A percentile compares a stretch with the other conserved stretches of the same genome.
Evolutionary conservation across 92 coral and sea anemone genomes (phyloP).

Genomic region (Epizoanthus rinbou): DNA sequence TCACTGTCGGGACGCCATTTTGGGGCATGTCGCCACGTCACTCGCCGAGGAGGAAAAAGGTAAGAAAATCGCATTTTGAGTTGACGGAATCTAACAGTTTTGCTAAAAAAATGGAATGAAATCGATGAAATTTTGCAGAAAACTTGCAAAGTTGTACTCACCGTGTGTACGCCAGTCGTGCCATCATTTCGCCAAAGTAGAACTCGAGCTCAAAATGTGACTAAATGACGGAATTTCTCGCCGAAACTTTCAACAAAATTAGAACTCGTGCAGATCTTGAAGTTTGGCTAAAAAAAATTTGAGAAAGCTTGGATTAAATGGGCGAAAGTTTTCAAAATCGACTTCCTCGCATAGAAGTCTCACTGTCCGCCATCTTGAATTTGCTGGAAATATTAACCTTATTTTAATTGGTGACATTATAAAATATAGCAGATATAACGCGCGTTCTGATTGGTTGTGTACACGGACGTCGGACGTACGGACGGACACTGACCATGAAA

Average conservation of each 20-base stretch:
- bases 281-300: constrained; percentile 1
- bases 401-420: no score
- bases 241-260: constrained; percentile 2
- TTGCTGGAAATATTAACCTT: no score
- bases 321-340: constrained; percentile 13
- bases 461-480: no score
- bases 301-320: constrained; percentile 3
- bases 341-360: constrained; percentile 15
- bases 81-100: constrained; percentile 25
- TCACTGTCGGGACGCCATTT: constrained; percentile 27
- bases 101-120: constrained; percentile 36
- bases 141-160: constrained; percentile 37
- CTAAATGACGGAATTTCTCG: constrained; percentile 26
- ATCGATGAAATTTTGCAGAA: constrained; percentile 36
- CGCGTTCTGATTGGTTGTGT: no score
- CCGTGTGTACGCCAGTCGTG: constrained; percentile 36
- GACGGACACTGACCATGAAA: no score
- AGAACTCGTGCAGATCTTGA: constrained; percentile 3
- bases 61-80: constrained; percentile 31
- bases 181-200: constrained; percentile 31
- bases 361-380: constrained; percentile 22
- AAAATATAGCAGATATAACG: no score
- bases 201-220: constrained; percentile 36
- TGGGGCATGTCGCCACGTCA: constrained; percentile 16
- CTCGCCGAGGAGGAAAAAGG: constrained; percentile 33